Evolutionary conservation across 2,888 invertebrate genomes (phyloP).

Genomic region (Dynastes hyllus): DNA sequence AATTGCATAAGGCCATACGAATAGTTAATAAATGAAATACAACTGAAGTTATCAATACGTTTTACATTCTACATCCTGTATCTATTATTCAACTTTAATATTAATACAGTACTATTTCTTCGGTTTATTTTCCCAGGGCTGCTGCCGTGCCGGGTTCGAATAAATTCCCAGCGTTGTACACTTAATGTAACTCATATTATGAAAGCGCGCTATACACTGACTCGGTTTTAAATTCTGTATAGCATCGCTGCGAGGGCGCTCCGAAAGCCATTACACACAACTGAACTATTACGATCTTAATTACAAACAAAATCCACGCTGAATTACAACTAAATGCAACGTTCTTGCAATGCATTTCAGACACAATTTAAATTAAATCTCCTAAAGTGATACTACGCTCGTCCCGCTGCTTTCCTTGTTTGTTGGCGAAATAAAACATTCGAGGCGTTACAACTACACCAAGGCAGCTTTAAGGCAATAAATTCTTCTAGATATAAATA

Average conservation of each 20-base stretch:
- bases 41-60: too few species aligned
- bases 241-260: conserved; percentile 27
- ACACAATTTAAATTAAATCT: conserved; percentile 45
- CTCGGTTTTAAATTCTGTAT: conserved; percentile 39
- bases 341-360: conserved; percentile 37
- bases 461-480: background rate
- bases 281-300: conserved; percentile 50
- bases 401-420: background rate
- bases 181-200: conserved; percentile 47
- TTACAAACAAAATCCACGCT: conserved; percentile 50
- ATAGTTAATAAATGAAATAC: too few species aligned
- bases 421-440: background rate
- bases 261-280: conserved; percentile 46
- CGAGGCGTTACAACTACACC: background rate
- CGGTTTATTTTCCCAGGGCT: background rate
- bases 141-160: background rate
- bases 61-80: too few species aligned
- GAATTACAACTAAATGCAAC: conserved; percentile 47
- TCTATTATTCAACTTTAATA: background rate
- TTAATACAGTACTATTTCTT: background rate
- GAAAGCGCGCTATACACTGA: background rate
- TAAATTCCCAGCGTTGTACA: conserved; percentile 39
- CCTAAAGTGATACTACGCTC: conserved; percentile 24
- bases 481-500: background rate
- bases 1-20: too few species aligned